Conservation (phyloP, 2,797 vertebrate species). For the Phrynocephalus forsythii region DNA sequence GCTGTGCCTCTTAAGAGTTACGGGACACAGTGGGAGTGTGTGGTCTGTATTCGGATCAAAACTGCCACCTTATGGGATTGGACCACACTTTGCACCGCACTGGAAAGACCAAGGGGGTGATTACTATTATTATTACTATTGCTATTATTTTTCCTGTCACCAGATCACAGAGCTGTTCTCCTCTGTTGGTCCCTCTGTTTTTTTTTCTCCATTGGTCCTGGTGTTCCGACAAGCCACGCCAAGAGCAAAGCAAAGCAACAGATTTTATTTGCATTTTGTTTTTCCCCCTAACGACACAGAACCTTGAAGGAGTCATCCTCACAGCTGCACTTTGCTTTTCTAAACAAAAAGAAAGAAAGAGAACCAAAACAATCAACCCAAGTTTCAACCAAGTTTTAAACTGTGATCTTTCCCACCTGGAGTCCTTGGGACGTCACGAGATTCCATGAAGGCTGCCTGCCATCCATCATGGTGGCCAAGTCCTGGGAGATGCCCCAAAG, state of each 20-base stretch:
- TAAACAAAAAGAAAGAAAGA: slow-evolving; percentile 20
- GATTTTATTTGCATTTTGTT: slow-evolving; percentile 52
- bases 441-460: slow-evolving; percentile 71
- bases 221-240: slow-evolving; percentile 78
- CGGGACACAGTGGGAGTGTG: slow-evolving; percentile 75
- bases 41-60: slow-evolving; percentile 79
- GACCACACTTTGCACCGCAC: slow-evolving; percentile 72
- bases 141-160: slow-evolving; percentile 64
- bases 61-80: slow-evolving; percentile 78
- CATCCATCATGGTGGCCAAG: slow-evolving; percentile 69
- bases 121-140: not conserved
- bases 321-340: slow-evolving; percentile 78
- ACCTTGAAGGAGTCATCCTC: slow-evolving; percentile 74
- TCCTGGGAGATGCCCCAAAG: slow-evolving; percentile 72
- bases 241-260: slow-evolving; percentile 78
- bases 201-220: slow-evolving; percentile 75
- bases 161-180: slow-evolving; percentile 78
- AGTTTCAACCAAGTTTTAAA: slow-evolving; percentile 72
- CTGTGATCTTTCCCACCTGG: slow-evolving; percentile 73
- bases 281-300: slow-evolving; percentile 36
- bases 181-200: slow-evolving; percentile 79
- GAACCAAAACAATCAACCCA: slow-evolving; percentile 70
- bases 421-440: slow-evolving; percentile 78
- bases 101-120: slow-evolving; percentile 67
- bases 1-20: slow-evolving; percentile 80